Percentiles rank a stretch among this genome's conserved stretches.
phyloP scores from a whole-genome alignment of 1,140 invertebrate genomes.

The Diorhabda carinulata region DNA sequence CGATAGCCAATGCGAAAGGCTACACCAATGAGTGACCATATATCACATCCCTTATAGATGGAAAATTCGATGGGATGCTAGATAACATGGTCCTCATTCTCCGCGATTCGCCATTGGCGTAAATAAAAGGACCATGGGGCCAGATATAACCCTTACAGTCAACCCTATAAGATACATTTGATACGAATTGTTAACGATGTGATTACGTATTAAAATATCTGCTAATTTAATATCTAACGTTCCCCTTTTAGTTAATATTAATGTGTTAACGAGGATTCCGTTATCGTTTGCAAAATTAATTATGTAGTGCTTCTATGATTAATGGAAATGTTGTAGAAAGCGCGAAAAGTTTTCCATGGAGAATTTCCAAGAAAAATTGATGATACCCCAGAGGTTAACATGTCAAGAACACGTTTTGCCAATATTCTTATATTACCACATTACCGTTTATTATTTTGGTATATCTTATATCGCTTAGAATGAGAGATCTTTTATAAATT shows the following conservation, averaged over 20 bases:
- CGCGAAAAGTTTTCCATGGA: not conserved
- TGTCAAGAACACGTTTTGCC: too few relatives aligned
- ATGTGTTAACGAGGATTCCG: slow-evolving; percentile 18
- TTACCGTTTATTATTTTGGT: too few relatives aligned
- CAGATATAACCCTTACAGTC: slow-evolving; percentile 18
- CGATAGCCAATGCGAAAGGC: not conserved
- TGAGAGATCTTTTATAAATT: too few relatives aligned
- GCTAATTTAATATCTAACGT: slow-evolving; percentile 22
- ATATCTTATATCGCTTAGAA: too few relatives aligned
- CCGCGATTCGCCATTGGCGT: slow-evolving; percentile 32
- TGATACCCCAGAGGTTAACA: not conserved
- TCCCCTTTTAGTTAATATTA: slow-evolving; percentile 14
- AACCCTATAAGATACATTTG: slow-evolving; percentile 30
- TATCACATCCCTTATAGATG: slow-evolving; percentile 22
- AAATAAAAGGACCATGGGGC: slow-evolving; percentile 26
- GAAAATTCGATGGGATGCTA: slow-evolving; percentile 19
- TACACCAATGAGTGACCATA: slow-evolving; percentile 13
- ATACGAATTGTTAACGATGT: slow-evolving; percentile 34
- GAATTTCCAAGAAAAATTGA: not conserved
- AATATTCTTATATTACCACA: too few relatives aligned
- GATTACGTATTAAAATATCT: slow-evolving; percentile 33
- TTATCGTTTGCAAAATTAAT: slow-evolving; percentile 23
- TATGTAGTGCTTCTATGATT: slow-evolving; percentile 15
- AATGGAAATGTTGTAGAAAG: slow-evolving; percentile 7
- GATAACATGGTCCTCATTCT: slow-evolving; percentile 29